Base-by-base conservation (phyloP, 30 jellyfish, hydroid and myxozoan species). In the Mastigias papua region DNA sequence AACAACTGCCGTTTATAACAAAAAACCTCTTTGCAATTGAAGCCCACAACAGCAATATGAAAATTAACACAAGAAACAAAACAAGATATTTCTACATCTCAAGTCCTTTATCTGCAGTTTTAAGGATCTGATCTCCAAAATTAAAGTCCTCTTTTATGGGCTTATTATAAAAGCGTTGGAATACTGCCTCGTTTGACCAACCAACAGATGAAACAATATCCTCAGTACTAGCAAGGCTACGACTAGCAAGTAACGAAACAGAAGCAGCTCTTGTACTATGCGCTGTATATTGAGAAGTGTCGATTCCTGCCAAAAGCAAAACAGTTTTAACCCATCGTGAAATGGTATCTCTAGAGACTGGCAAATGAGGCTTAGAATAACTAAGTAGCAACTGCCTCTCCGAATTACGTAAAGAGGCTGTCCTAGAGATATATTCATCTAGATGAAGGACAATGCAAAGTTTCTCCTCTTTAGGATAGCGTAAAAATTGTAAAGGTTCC, bases 391-490 rank as follows among this genome's bases (percentile, higher is more conserved):
- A 63, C 42, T 77, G 71, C 48, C 28, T 77, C 15, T 77, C 72
- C 26, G 5, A 23, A 29, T 23, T 17, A 3, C 82, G 25, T 28
- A 62, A 11, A 37, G 19, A 9, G 29, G 27, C 19, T 25, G 73
- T 80, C 16, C 80, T 51, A 1, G 5, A 23, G 4, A 80, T 61
- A 42, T 77, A 77, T 63, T 63, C 91, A n/a, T 80, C 50, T 16
- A 80, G 48, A 35, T 80, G 91, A 80, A 22, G 11, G 19, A 80
- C 77, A 25, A 64, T 65, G 66, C 91, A 80, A 22, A 80, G n/a
- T n/a, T n/a, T n/a, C n/a, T n/a, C n/a, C n/a, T n/a, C n/a, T n/a
- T n/a, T n/a, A n/a, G n/a, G n/a, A 46, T 46, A 46, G 13, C 16
- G 8, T 68, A 46, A 46, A 16, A 46, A 46, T 16, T 46, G 13